Evolutionary conservation across 64 coral and sea anemone species (phyloP).

Genomic region (Montipora cactus): DNA sequence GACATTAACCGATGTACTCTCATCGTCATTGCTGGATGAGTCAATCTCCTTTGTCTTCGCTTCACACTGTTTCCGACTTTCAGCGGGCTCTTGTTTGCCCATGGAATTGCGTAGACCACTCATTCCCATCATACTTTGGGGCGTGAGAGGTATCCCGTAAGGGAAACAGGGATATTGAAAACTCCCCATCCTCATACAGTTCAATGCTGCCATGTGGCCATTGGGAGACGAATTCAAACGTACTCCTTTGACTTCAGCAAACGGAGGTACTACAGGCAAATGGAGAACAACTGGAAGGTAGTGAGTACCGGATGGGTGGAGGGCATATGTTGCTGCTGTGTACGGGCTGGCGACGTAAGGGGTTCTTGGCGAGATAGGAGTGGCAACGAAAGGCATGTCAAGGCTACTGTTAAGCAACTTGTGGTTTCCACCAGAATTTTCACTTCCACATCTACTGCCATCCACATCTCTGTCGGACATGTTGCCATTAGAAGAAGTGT

Average conservation of each 20-base stretch:
- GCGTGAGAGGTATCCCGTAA: background rate
- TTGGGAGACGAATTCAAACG: constrained; percentile 17
- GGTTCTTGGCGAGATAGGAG: constrained; percentile 22
- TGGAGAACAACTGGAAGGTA: constrained; percentile 38
- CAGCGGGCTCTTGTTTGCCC: constrained; percentile 12
- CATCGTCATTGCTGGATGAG: background rate
- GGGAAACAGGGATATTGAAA: constrained; percentile 23
- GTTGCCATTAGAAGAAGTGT: background rate
- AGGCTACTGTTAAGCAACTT: constrained; percentile 4
- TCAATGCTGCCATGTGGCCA: constrained; percentile 6
- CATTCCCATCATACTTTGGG: background rate
- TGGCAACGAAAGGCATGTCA: constrained; percentile 7
- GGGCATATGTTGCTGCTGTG: constrained; percentile 21
- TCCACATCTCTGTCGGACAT: constrained; percentile 2
- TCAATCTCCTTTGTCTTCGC: constrained; percentile 15
- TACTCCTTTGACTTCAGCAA: constrained; percentile 23
- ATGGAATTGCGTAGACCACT: background rate
- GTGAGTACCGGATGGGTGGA: constrained; percentile 40
- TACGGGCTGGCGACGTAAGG: constrained; percentile 27
- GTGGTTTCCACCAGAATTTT: background rate
- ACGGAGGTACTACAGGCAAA: background rate
- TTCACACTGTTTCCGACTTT: constrained; percentile 6
- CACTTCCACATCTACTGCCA: constrained; percentile 8
- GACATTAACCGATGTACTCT: background rate
- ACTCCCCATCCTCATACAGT: constrained; percentile 23